A percentile compares a stretch with the other conserved stretches of the same genome.
phyloP scores from a whole-genome alignment of 2,888 invertebrate genomes.

The Pemphredon lugubris region DNA sequence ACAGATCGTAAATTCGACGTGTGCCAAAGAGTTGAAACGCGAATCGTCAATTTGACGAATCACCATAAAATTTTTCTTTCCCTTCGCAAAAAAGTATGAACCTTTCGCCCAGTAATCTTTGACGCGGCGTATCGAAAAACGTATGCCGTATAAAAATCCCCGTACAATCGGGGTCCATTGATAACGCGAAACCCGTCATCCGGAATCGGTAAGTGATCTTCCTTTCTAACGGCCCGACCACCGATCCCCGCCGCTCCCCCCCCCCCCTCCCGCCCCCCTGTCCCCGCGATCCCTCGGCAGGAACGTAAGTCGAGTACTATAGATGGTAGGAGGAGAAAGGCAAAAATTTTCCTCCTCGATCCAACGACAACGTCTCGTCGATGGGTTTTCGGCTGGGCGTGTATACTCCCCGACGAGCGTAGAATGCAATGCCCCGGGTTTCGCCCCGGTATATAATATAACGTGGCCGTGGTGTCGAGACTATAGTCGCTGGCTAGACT shows the following conservation, averaged over 20 bases:
- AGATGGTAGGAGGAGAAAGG: constrained; percentile 10
- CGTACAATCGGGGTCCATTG: no score
- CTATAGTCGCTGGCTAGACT: constrained; percentile 78
- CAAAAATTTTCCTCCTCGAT: constrained; percentile 45
- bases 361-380: constrained; percentile 51
- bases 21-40: no score
- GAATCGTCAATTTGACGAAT: no score
- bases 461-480: constrained; percentile 64
- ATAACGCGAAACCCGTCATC: background rate
- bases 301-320: constrained; percentile 28
- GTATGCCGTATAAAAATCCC: no score
- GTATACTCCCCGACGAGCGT: constrained; percentile 40
- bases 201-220: background rate
- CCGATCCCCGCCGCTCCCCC: constrained; percentile 15
- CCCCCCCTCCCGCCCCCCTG: background rate
- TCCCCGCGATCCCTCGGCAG: no score
- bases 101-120: no score
- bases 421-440: constrained; percentile 28
- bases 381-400: constrained; percentile 54
- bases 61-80: no score
- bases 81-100: no score
- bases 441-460: constrained; percentile 60
- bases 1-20: no score
- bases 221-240: constrained; percentile 5
- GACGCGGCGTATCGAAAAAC: no score